Conservation (phyloP, 2,113 vertebrate species). For the Sporophila hypoxantha region DNA sequence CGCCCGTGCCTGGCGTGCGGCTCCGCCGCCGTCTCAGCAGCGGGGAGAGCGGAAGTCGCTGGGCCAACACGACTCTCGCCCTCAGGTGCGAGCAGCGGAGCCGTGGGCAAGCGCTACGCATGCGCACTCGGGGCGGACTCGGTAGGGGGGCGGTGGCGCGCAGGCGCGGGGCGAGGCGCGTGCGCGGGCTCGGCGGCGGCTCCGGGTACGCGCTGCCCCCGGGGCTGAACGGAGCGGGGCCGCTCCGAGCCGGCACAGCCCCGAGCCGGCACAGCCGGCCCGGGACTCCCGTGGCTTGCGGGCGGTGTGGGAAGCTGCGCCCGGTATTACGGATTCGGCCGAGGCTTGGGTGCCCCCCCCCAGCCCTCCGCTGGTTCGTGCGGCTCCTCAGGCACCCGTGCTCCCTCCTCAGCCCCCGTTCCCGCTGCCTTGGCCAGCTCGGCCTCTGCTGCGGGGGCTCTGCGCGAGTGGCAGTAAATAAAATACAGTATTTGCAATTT, state of each 20-base stretch:
- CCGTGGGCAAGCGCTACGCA: background rate
- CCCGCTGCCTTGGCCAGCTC: background rate
- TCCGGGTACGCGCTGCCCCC: background rate
- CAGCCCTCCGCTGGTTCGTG: rapidly evolving
- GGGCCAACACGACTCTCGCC: background rate
- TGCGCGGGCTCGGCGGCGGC: background rate
- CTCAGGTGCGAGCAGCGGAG: background rate
- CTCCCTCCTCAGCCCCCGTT: background rate
- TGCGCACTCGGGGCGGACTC: background rate
- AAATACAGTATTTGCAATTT: rapidly evolving
- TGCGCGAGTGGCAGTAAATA: rapidly evolving
- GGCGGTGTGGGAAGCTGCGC: background rate
- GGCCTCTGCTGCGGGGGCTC: background rate
- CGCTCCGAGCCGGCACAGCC: background rate
- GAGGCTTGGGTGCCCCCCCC: background rate
- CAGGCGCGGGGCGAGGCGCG: background rate
- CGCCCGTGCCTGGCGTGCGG: background rate
- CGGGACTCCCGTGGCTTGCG: too few relatives aligned
- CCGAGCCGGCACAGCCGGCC: background rate
- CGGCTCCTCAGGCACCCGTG: background rate
- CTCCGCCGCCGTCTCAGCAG: background rate
- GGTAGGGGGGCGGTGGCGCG: background rate
- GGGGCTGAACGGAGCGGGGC: background rate
- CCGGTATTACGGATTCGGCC: rapidly evolving
- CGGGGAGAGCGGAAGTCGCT: background rate